Evolutionary conservation across 92 coral and sea anemone genomes (phyloP), one percentile per base, ranked within the genome.

Genomic region (Chrysogorgia sp.): DNA sequence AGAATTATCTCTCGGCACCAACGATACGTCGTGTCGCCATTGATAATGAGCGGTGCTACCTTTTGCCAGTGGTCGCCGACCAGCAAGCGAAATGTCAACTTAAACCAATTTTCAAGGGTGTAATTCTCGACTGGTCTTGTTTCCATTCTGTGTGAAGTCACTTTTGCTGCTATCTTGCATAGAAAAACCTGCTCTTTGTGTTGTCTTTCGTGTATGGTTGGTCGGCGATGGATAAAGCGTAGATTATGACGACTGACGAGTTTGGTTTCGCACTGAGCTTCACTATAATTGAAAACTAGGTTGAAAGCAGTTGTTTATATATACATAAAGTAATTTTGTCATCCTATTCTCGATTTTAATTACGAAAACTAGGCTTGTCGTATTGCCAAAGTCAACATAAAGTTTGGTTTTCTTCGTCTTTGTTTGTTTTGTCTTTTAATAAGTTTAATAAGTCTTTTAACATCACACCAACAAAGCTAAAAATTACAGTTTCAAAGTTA

Each of bases 1-100:
- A 81, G 37, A 21, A 93, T 85, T 31, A 88, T 91, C 40, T 93
- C 94, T 48, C 90, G 85, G 1, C 92, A 65, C 98, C 97, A 93
- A 22, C 98, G 83, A 53, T 87, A 91, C 3, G 97, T 88, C 20
- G 59, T 83, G 50, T 93, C 98, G 40, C 89, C 89, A 34, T 89
- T 85, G 60, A 91, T 88, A 19, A 93, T 92, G 50, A 30, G 58
- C 15, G 80, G 84, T 30, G 91, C 64, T 28, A 93, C 86, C 19
- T 75, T 83, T 21, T 89, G 81, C 87, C 92, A 93, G 32, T 93
- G 81, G 0, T 87, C 86, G 74, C 88, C 90, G 9, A 91, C 97
- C 10, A 93, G 34, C 26, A 91, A 83, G 25, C 82, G 92, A 71
- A 93, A 93, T 34, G 92, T 87, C 17, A 91, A 70, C 77, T 87